phyloP scores from a whole-genome alignment of 2,797 vertebrate genomes.

The Cirrhinus molitorella region DNA sequence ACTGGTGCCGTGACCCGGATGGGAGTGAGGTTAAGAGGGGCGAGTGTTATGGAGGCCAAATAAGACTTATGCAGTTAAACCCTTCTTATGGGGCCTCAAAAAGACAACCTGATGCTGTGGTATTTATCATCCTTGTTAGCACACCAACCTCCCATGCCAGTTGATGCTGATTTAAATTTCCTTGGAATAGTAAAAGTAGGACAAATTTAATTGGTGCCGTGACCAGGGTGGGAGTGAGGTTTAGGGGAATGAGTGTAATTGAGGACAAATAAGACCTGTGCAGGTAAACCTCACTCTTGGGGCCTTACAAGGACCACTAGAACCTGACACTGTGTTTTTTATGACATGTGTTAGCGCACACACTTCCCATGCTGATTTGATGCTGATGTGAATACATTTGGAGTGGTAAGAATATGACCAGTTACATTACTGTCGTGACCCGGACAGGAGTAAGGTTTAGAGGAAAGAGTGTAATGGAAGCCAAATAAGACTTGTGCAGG shows the following conservation, averaged over 20 bases:
- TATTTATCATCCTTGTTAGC: neutral
- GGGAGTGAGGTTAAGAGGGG: too few species aligned
- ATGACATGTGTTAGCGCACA: neutral
- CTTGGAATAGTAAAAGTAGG: neutral
- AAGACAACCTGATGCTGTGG: too few species aligned
- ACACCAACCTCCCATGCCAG: neutral
- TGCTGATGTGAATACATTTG: neutral
- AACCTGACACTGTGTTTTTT: too few species aligned
- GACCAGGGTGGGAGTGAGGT: neutral
- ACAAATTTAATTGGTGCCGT: neutral
- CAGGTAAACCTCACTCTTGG: neutral
- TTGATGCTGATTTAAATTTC: neutral
- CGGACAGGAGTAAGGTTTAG: too few species aligned
- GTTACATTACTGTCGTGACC: too few species aligned
- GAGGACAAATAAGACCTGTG: neutral
- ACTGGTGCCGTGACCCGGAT: too few species aligned
- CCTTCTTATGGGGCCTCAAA: too few species aligned
- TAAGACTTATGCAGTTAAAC: too few species aligned
- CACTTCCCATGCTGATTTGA: neutral
- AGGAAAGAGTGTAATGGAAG: neutral
- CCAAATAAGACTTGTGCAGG: neutral
- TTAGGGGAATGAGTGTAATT: neutral
- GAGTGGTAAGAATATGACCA: too few species aligned
- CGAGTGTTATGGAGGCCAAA: too few species aligned
- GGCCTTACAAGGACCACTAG: too few species aligned